Percentiles rank a stretch among this genome's conserved stretches.
These are phyloP conservation scores for Antedon mediterranea DNA, from an alignment of 53 echinoderm and acorn worm species.

Conservation along the genomic window DNA sequence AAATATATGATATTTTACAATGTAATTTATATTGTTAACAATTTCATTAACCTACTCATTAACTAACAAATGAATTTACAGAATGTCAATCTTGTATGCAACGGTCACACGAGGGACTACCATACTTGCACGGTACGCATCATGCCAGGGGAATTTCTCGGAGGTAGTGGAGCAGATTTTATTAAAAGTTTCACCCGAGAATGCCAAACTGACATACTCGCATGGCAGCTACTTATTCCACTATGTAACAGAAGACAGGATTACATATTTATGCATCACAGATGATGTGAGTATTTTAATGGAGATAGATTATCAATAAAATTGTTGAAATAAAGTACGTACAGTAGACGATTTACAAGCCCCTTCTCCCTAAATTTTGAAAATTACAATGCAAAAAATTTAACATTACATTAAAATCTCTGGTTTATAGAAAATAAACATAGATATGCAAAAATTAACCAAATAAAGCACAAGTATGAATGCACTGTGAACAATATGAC, in stretches of 20 bases:
- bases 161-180: slow-evolving; percentile 89
- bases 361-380: too few species aligned
- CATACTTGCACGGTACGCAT: slow-evolving; percentile 63
- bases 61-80: neutral
- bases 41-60: neutral
- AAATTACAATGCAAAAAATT: too few species aligned
- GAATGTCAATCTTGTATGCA: slow-evolving; percentile 77
- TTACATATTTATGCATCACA: slow-evolving; percentile 86
- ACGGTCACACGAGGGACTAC: slow-evolving; percentile 73
- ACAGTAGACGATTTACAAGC: too few species aligned
- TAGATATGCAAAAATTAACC: too few species aligned
- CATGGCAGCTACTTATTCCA: slow-evolving; percentile 83
- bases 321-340: too few species aligned
- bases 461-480: too few species aligned
- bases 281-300: slow-evolving; percentile 71
- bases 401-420: too few species aligned
- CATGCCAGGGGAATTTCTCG: slow-evolving; percentile 81
- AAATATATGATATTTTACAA: too few species aligned
- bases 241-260: slow-evolving; percentile 77
- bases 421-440: too few species aligned
- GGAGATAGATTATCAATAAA: too few species aligned
- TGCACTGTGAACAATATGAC: too few species aligned
- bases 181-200: slow-evolving; percentile 76
- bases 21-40: too few species aligned
- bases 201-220: slow-evolving; percentile 90